Conservation (phyloP, 2,113 vertebrate species). For the Agelaius phoeniceus region DNA sequence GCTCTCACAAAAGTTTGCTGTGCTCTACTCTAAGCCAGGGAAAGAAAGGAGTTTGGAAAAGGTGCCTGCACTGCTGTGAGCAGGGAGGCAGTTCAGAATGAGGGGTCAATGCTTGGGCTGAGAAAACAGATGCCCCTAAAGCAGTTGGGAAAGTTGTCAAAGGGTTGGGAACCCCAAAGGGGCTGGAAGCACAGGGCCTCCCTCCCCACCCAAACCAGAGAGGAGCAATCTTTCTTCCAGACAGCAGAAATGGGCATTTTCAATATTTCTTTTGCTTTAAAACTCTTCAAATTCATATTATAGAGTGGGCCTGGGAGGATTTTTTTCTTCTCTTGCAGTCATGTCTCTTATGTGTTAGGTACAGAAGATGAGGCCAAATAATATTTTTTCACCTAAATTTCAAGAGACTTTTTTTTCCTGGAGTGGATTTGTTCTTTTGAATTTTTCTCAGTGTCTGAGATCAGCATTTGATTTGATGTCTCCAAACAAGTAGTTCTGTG, state of each 20-base stretch:
- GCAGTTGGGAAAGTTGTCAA: neutral
- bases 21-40: neutral
- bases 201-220: neutral
- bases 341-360: neutral
- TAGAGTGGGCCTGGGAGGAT: neutral
- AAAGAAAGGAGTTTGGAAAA: neutral
- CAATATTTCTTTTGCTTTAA: neutral
- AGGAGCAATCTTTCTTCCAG: neutral
- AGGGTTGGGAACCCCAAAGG: neutral
- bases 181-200: rapidly evolving
- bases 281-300: neutral
- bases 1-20: neutral
- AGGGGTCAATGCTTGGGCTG: neutral
- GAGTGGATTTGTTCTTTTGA: neutral
- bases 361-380: neutral
- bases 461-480: neutral
- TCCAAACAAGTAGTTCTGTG: neutral
- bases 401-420: neutral
- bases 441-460: neutral
- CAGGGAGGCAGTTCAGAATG: neutral
- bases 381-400: neutral
- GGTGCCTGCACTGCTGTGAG: neutral
- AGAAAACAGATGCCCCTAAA: neutral
- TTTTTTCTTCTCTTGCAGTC: neutral
- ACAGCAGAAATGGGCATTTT: neutral